Evolutionary conservation across 2,888 invertebrate species (phyloP), one percentile per base, ranked within the genome.

Genomic region (Pristionchus entomophagus): DNA sequence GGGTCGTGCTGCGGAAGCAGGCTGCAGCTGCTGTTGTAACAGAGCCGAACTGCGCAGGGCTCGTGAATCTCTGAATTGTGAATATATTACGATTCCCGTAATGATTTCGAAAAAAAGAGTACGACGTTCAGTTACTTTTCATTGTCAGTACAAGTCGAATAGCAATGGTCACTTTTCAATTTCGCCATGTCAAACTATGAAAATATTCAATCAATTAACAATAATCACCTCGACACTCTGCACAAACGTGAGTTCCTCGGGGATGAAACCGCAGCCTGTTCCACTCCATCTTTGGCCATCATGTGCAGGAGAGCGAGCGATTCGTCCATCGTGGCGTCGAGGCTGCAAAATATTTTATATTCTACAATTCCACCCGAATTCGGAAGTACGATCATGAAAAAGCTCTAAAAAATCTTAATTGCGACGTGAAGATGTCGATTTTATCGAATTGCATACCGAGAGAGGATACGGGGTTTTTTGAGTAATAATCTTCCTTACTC

Each of bases 261-360:
- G 26, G 73, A 73, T 6, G 73, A 35, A 0, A 73, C 73, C 6
- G 41, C n/a, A 0, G 73, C 38, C 5, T 22, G 17, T 26, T 73
- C 73, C 26, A 22, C 41, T 2, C 41, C 41, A 41, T 73, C 73
- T 41, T 73, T 73, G 2, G 80, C 80, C 80, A 80, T 51, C 51
- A 53, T 38, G 41, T 53, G 51, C 32, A 80, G 53, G 5, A 80
- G 51, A 8, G 51, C 80, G 12, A 80, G 53, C 2, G 51, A 53
- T 32, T 80, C 80, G 80, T 80, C 80, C 80, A 80, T 80, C 12
- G 51, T 80, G 12, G 38, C 26, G 38, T 56, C 80, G 22, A 80
- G 53, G 19, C 80, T 80, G 73, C 4, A 35, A 41, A 41, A 26
- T 56, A 5, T n/a, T 65, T 65, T 3, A 73, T 73, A 19, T 45